Percentiles rank a stretch among this genome's conserved stretches.
phyloP scores from a whole-genome alignment of 2,797 vertebrate species.

The Pterois miles region DNA sequence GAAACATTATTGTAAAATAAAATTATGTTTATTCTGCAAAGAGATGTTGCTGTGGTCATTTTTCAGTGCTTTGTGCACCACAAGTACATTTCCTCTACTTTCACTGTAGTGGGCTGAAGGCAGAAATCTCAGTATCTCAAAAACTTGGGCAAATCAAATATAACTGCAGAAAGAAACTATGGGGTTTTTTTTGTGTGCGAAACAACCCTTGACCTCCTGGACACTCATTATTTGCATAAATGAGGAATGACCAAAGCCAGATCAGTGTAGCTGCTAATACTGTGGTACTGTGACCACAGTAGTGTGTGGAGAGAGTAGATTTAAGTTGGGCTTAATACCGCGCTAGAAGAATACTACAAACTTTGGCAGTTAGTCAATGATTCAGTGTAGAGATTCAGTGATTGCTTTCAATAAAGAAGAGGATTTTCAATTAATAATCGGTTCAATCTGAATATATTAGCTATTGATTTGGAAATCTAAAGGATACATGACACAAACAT shows the following conservation, averaged over 20 bases:
- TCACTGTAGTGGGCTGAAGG: neutral
- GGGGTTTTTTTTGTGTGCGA: neutral
- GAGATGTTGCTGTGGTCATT: neutral
- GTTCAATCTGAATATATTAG: accelerated
- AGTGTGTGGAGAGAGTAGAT: neutral
- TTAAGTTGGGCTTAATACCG: neutral
- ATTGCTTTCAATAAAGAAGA: neutral
- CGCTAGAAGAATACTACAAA: neutral
- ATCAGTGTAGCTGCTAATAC: neutral
- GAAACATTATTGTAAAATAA: too few relatives aligned
- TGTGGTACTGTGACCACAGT: too few relatives aligned
- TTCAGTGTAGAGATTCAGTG: neutral
- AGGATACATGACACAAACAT: neutral
- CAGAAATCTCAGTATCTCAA: neutral
- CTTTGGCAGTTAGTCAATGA: neutral
- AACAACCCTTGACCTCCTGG: neutral
- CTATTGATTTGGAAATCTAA: neutral
- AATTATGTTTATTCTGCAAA: neutral
- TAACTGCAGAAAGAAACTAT: neutral
- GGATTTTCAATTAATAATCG: neutral
- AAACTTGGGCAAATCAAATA: too few relatives aligned
- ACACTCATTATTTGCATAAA: neutral
- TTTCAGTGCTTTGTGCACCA: neutral
- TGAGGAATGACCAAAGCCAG: neutral
- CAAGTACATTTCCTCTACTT: neutral